Evolutionary conservation across 2,888 invertebrate species (phyloP), one percentile per base, ranked within the genome.

Genomic region (Matsumyia berberina): DNA sequence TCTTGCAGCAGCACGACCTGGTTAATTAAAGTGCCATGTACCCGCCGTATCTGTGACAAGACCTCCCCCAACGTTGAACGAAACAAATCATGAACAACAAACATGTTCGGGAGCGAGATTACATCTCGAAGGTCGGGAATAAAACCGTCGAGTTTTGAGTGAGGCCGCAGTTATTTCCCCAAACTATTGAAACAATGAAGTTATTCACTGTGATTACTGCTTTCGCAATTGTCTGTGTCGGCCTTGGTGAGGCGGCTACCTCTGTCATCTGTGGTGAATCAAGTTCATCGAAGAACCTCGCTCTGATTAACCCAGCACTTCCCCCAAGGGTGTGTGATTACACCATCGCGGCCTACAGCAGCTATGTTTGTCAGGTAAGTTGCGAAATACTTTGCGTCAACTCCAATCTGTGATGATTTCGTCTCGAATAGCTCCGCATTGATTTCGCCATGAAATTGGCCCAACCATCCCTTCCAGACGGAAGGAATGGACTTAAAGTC

Each of bases 381-480:
- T 29, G 3, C 39, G 24, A 12, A 31, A 19, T 15, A n/a, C 12
- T 6, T 5, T 9, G 8, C 2, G 0, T 35, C 11, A 4, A 5
- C 0, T 9, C 7, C 6, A 8, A 42, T 2, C 9, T 12, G 4
- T 42, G 4, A 2, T 17, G 5, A 17, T 2, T n/a, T n/a, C 24
- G 15, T 46, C 2, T 12, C 6, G 9, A 9, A 37, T 0, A 83
- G 83, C 39, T 90, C 53, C 88, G 90, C 49, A 87, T 90, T 7
- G 88, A 90, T n/a, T 89, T 89, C 8, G 82, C 88, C 42, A 88
- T 90, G 88, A 87, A 77, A 0, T 67, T 90, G 74, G 90, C 90
- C 0, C 90, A 88, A 55, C 91, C 91, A 0, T 60, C 87, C 24
- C 12, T 89, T 35, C 87, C 87, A 29, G 24, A 31, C 5, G 15